These are phyloP conservation scores for Gymnothorax javanicus DNA, from an alignment of 2,797 vertebrate genomes.

Conservation along the genomic window DNA sequence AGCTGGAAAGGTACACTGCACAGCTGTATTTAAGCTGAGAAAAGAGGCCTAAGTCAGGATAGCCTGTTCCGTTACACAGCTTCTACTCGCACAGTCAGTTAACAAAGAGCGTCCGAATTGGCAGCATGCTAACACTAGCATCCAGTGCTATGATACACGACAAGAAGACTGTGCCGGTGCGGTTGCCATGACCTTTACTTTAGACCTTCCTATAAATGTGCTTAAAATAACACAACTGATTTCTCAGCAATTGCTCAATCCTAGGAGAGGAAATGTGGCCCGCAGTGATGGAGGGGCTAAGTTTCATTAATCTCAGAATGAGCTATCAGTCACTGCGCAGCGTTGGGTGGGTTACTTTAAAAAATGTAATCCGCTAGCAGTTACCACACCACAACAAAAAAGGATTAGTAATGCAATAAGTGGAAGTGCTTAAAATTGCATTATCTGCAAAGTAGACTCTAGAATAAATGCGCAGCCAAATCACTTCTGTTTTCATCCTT, in stretches of 20 bases:
- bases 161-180: not conserved
- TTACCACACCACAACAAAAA: not conserved
- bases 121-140: not conserved
- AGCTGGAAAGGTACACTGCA: not conserved
- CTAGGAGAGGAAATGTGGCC: not conserved
- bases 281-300: not conserved
- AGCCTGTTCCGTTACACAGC: not conserved
- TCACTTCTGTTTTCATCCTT: not conserved
- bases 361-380: not conserved
- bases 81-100: not conserved
- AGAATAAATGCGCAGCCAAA: not conserved
- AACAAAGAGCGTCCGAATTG: not conserved
- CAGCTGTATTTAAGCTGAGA: not conserved
- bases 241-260: conserved; percentile 14
- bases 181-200: not conserved
- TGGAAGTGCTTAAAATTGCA: not conserved
- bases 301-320: not conserved
- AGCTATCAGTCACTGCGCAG: not conserved
- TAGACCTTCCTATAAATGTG: not conserved
- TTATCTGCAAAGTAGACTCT: not conserved
- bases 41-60: not conserved
- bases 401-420: not conserved
- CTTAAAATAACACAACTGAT: not conserved
- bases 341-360: not conserved
- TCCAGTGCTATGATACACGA: not conserved